Evolutionary conservation across 2,113 vertebrate species (phyloP).

Genomic region (Pseudolaguvia tuberculata): DNA sequence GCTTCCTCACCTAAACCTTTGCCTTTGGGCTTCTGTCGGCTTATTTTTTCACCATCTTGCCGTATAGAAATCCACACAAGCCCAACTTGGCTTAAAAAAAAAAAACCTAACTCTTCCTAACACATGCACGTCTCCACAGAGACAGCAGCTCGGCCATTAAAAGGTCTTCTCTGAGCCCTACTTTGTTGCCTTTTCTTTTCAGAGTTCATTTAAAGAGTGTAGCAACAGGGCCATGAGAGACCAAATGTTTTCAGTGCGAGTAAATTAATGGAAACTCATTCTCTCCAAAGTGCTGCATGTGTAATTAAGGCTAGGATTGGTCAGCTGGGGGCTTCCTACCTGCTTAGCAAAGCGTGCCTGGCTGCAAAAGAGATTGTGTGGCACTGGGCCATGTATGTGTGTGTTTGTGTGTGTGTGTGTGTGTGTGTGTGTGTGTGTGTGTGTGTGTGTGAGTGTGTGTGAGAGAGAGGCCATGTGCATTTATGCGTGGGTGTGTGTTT

Average conservation of each 20-base stretch:
- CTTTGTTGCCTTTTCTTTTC: neutral
- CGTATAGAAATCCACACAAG: slow-evolving; percentile 1
- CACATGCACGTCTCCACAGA: neutral
- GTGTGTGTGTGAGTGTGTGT: slow-evolving; percentile 28
- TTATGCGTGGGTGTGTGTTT: slow-evolving; percentile 45
- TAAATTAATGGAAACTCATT: slow-evolving; percentile 93
- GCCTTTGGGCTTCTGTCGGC: neutral
- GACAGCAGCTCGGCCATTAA: slow-evolving; percentile 11
- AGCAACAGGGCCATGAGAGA: slow-evolving; percentile 46
- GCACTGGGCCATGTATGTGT: slow-evolving; percentile 23
- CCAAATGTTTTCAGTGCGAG: slow-evolving; percentile 80
- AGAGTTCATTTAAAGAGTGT: slow-evolving; percentile 28
- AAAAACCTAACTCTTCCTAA: slow-evolving; percentile 1
- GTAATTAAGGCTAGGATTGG: slow-evolving; percentile 75
- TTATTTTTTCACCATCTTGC: neutral
- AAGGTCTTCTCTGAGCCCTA: neutral
- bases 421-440: slow-evolving; percentile 5
- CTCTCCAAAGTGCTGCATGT: slow-evolving; percentile 87
- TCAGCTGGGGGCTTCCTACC: slow-evolving; percentile 67
- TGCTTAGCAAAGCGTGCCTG: slow-evolving; percentile 68
- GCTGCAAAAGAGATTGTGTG: slow-evolving; percentile 50
- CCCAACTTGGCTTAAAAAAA: slow-evolving; percentile 1
- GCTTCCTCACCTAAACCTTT: neutral
- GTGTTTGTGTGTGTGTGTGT: slow-evolving; percentile 26
- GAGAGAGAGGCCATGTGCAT: slow-evolving; percentile 31